These are phyloP conservation scores for Atopsyche davidsoni DNA, from an alignment of 1,140 invertebrate species.

Conservation along the genomic window DNA sequence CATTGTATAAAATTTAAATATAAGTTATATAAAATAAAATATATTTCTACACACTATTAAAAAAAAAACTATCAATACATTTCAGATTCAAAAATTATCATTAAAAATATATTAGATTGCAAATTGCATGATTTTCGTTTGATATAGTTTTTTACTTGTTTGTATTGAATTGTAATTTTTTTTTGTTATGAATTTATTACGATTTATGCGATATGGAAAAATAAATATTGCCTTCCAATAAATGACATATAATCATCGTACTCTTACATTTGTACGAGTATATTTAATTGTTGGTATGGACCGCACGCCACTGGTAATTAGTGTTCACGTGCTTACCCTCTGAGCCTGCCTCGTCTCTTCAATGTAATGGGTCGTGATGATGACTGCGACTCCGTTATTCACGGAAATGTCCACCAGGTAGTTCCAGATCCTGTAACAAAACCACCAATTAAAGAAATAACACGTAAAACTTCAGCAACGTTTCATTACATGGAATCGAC, in stretches of 20 bases:
- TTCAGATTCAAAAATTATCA: no score
- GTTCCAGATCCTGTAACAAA: slow-evolving; percentile 77
- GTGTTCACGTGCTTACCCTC: slow-evolving; percentile 52
- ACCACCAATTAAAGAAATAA: slow-evolving; percentile 9
- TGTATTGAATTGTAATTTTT: background rate
- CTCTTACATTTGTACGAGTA: no score
- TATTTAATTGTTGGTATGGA: no score
- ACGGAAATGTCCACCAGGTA: slow-evolving; percentile 70
- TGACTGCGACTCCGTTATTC: slow-evolving; percentile 61
- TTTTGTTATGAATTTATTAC: background rate
- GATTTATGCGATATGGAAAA: no score
- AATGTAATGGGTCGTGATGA: slow-evolving; percentile 94
- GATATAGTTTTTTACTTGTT: background rate
- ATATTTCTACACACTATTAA: no score
- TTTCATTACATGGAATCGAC: no score
- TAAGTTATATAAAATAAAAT: no score
- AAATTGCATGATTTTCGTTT: no score
- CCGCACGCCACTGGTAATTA: background rate
- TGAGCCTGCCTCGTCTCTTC: slow-evolving; percentile 84
- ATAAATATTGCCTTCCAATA: background rate
- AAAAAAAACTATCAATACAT: no score
- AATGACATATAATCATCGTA: no score
- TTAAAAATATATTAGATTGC: no score
- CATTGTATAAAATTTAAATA: no score
- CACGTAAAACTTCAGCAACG: background rate